A percentile compares a stretch with the other conserved stretches of the same genome.
phyloP scores from a whole-genome alignment of 2,113 vertebrate species.

The Onychostoma macrolepis region DNA sequence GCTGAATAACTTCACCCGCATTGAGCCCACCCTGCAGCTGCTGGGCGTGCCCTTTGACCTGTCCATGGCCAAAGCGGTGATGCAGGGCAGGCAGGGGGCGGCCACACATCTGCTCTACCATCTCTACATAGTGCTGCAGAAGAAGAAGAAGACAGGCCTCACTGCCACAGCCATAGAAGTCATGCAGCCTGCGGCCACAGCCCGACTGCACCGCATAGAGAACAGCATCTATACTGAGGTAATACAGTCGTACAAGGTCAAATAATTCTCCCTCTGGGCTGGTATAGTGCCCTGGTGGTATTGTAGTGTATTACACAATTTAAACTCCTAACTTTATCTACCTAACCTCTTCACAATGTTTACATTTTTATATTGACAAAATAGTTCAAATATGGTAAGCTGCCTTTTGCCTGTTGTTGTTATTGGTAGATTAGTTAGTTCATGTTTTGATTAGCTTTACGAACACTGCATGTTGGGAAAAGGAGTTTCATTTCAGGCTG shows the following conservation, averaged over 20 bases:
- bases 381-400: background rate
- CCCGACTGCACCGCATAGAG: conserved; percentile 73
- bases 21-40: conserved; percentile 85
- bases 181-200: conserved; percentile 71
- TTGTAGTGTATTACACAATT: background rate
- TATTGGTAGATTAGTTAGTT: background rate
- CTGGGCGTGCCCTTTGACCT: conserved; percentile 86
- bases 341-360: background rate
- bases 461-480: background rate
- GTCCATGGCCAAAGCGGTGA: conserved; percentile 81
- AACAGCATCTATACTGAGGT: conserved; percentile 81
- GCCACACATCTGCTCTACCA: conserved; percentile 87
- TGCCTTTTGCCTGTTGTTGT: background rate
- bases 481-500: conserved; percentile 22
- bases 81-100: conserved; percentile 83
- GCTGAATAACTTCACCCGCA: conserved; percentile 88
- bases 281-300: background rate
- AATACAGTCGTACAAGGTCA: conserved; percentile 34
- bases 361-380: background rate
- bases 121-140: conserved; percentile 85
- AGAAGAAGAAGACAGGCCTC: conserved; percentile 79
- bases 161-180: conserved; percentile 75
- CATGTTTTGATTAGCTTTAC: background rate
- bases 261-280: background rate
- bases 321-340: too few species aligned